A percentile compares a stretch with the other conserved stretches of the same genome.
phyloP scores from a whole-genome alignment of 2,888 invertebrate species.

The Gryllus longicercus region DNA sequence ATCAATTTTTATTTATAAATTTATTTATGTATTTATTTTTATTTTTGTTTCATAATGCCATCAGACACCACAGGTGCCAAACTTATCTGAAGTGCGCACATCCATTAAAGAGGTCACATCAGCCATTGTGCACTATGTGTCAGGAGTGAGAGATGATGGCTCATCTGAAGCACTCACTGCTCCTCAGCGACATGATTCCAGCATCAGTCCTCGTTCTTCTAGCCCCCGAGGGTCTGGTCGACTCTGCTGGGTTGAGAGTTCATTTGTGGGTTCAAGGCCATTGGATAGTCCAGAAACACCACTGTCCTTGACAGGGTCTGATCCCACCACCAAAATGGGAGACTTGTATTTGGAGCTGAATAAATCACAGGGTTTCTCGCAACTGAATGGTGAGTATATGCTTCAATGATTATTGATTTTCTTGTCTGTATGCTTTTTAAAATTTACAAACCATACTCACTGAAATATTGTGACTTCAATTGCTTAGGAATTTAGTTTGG shows the following conservation, averaged over 20 bases:
- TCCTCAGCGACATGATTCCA: slow-evolving; percentile 40
- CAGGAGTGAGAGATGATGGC: slow-evolving; percentile 51
- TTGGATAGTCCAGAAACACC: slow-evolving; percentile 83
- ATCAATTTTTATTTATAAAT: too few relatives aligned
- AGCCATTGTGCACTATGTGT: slow-evolving; percentile 87
- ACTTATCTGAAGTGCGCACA: slow-evolving; percentile 66
- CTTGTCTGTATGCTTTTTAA: not conserved
- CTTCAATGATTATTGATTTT: not conserved
- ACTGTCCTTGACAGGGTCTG: slow-evolving; percentile 44
- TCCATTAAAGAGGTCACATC: slow-evolving; percentile 91
- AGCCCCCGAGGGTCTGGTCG: slow-evolving; percentile 60
- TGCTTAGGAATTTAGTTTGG: too few relatives aligned
- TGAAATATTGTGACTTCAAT: too few relatives aligned
- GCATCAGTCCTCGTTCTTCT: slow-evolving; percentile 38
- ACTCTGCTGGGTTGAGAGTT: slow-evolving; percentile 88
- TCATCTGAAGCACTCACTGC: slow-evolving; percentile 40
- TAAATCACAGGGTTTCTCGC: slow-evolving; percentile 34
- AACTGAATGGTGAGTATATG: slow-evolving; percentile 38
- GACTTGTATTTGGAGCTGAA: slow-evolving; percentile 41
- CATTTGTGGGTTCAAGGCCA: slow-evolving; percentile 82
- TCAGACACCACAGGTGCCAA: slow-evolving; percentile 45
- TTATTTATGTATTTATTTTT: not conserved
- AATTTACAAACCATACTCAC: too few relatives aligned
- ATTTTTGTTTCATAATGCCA: not conserved
- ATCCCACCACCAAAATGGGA: not conserved